phyloP scores from a whole-genome alignment of 1,140 invertebrate genomes.

The Aleiodes sp. region DNA sequence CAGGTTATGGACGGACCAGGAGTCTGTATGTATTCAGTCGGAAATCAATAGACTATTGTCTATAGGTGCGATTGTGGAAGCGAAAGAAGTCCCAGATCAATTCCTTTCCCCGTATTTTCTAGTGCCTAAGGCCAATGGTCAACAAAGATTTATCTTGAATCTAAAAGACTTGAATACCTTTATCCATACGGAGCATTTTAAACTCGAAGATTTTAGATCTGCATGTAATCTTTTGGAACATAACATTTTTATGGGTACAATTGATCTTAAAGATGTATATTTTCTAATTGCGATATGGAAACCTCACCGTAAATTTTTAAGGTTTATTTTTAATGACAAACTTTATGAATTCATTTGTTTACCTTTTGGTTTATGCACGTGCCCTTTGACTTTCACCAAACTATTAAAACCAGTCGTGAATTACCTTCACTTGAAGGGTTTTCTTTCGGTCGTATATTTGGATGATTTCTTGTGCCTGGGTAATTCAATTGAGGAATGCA shows the following conservation, averaged over 20 bases:
- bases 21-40: too few species aligned
- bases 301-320: conserved; percentile 35
- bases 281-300: conserved; percentile 33
- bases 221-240: conserved; percentile 21
- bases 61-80: too few species aligned
- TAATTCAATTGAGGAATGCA: neutral
- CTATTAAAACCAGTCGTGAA: conserved; percentile 38
- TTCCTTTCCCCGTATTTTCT: conserved; percentile 23
- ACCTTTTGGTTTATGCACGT: conserved; percentile 35
- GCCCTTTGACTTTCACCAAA: conserved; percentile 40
- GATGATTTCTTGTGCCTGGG: conserved; percentile 28
- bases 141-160: conserved; percentile 17
- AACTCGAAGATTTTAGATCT: conserved; percentile 30
- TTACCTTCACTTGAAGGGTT: conserved; percentile 25
- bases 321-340: conserved; percentile 33
- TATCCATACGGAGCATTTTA: conserved; percentile 31
- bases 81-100: too few species aligned
- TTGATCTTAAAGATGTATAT: conserved; percentile 35
- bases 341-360: conserved; percentile 38
- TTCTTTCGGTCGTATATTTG: conserved; percentile 24
- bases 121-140: conserved; percentile 13
- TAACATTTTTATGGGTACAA: conserved; percentile 20
- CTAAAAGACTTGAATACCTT: conserved; percentile 28
- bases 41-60: too few species aligned
- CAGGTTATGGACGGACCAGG: too few species aligned